phyloP scores from a whole-genome alignment of 2,113 vertebrate genomes.

The Monarcha castaneiventris region DNA sequence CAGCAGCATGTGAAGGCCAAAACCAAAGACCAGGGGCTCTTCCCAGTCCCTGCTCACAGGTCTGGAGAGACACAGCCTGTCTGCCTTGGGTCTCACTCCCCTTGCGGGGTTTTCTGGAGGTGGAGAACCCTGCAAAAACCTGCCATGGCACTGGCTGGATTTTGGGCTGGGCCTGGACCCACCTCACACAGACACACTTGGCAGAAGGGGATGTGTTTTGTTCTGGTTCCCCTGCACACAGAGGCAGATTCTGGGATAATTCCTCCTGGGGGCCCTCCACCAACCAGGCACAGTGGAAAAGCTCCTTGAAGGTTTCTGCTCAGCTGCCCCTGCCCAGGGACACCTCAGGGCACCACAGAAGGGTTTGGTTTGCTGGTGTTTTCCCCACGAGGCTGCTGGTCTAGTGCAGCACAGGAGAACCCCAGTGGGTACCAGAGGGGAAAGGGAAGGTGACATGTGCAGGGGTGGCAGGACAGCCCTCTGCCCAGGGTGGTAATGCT shows the following conservation, averaged over 20 bases:
- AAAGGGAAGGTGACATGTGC: background rate
- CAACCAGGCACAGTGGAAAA: background rate
- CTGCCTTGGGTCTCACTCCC: background rate
- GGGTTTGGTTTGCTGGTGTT: background rate
- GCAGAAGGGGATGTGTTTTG: background rate
- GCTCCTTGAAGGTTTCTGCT: background rate
- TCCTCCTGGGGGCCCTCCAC: background rate
- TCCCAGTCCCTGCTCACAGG: background rate
- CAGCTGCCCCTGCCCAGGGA: background rate
- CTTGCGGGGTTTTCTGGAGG: background rate
- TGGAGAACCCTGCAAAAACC: background rate
- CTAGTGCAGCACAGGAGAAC: background rate
- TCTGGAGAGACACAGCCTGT: background rate
- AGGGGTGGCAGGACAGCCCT: background rate
- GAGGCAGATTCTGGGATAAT: background rate
- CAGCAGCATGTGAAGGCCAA: background rate
- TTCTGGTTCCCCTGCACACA: background rate
- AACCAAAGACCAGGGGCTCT: background rate
- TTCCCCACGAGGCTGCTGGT: background rate
- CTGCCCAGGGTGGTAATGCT: fast-evolving
- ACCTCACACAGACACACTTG: background rate
- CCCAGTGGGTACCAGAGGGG: fast-evolving
- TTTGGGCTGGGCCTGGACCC: background rate
- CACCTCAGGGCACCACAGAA: background rate
- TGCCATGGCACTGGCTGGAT: background rate